Base-by-base conservation (phyloP, 1,140 invertebrate species). In the Pseudomyrmex gracilis region DNA sequence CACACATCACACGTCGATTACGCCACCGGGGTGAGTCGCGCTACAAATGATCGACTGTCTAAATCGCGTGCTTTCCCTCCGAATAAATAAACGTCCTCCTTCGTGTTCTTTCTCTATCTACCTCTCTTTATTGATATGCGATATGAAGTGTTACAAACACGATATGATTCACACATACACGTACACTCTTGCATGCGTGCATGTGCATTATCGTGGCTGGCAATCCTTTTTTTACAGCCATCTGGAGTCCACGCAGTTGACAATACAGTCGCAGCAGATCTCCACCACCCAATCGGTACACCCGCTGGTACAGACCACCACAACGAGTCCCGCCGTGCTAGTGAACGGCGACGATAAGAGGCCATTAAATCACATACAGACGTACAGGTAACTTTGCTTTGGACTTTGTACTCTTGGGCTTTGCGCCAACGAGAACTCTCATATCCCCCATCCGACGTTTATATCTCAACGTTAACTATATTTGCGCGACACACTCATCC, bases 291-390 rank as follows among this genome's bases (percentile, higher is more conserved):
- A 92, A 84, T 67, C 90, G 22, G 86, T 92, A 13, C 90, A 92
- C n/a, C 86, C 90, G 60, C 82, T 92, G n/a, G n/a, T n/a, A 77
- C 90, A 92, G 74, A 89, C 89, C 2, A 57, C 84, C 0, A 70
- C 34, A 34, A 7, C 67, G 15, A 95, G 93, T 49, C 89, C 92
- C 13, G 90, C 93, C 49, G 91, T 93, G 13, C 92, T 94, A 74
- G 88, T 93, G 20, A 95, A 95, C 91, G 96, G 96, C 67, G 96
- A 97, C 91, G 96, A 96, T 91, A 96, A 95, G 93, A 96, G 96
- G 94, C 94, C 95, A 73, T 95, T 97, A 87, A 96, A 95, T 91
- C 97, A 97, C 94, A 96, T 97, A 91, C 97, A 97, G 95, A 98
- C 97, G 47, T 98, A 98, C 95, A 97, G 96, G 97, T 97, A 95